phyloP scores from a whole-genome alignment of 2,113 vertebrate genomes.

The Entelurus aequoreus region DNA sequence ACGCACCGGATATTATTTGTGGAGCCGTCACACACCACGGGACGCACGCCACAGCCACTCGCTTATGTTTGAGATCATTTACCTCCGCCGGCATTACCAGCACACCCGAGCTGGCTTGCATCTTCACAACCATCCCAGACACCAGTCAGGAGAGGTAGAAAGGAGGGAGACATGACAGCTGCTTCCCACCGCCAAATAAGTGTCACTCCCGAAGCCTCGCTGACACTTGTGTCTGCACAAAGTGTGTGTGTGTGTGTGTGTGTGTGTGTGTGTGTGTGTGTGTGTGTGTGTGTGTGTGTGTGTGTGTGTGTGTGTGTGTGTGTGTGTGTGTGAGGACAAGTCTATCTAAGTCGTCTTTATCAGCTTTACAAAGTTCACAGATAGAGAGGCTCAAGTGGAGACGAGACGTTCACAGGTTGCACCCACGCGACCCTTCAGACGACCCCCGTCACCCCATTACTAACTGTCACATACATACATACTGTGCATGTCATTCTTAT shows the following conservation, averaged over 20 bases:
- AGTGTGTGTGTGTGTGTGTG: slow-evolving; percentile 19
- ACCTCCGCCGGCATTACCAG: slow-evolving; percentile 64
- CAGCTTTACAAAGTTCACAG: slow-evolving; percentile 85
- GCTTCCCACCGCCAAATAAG: slow-evolving; percentile 33
- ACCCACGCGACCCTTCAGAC: slow-evolving; percentile 34
- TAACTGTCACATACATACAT: too few relatives aligned
- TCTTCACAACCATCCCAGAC: not conserved
- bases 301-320: slow-evolving; percentile 28
- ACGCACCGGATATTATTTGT: too few relatives aligned
- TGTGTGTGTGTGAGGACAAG: slow-evolving; percentile 46
- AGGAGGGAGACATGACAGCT: slow-evolving; percentile 36
- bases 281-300: slow-evolving; percentile 26
- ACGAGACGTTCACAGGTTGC: slow-evolving; percentile 74
- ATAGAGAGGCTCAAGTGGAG: slow-evolving; percentile 75
- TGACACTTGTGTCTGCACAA: slow-evolving; percentile 36
- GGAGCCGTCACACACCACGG: too few relatives aligned
- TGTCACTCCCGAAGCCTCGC: slow-evolving; percentile 62
- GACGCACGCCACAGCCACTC: not conserved
- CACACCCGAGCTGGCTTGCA: slow-evolving; percentile 1
- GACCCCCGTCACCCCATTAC: not conserved
- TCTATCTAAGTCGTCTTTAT: slow-evolving; percentile 71
- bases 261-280: slow-evolving; percentile 34
- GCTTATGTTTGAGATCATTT: slow-evolving; percentile 19
- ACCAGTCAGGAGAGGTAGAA: slow-evolving; percentile 18
- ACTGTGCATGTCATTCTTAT: not conserved